Percentiles rank a stretch among this genome's conserved stretches.
phyloP scores from a whole-genome alignment of 2,113 vertebrate species.

The Cephalopterus ornatus region DNA sequence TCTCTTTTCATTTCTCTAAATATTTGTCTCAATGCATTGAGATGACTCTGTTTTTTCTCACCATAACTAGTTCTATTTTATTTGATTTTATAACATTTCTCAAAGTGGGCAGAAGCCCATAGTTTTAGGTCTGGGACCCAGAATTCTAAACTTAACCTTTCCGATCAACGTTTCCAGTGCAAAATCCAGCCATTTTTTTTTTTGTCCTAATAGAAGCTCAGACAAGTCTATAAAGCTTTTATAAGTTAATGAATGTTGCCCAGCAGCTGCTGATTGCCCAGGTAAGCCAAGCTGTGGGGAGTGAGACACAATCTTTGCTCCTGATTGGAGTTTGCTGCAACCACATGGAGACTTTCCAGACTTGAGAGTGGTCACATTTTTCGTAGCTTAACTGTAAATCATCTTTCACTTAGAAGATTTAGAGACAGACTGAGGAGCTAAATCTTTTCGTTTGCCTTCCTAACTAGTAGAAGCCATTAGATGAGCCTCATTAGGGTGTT shows the following conservation, averaged over 20 bases:
- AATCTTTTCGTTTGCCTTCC: conserved; percentile 83
- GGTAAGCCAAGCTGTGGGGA: conserved; percentile 1
- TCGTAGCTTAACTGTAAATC: conserved; percentile 88
- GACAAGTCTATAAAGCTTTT: conserved; percentile 56
- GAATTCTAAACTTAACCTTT: neutral
- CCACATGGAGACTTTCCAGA: conserved; percentile 73
- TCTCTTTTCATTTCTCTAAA: neutral
- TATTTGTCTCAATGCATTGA: neutral
- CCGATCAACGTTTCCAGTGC: neutral
- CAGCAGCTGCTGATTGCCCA: conserved; percentile 45
- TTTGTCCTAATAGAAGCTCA: neutral
- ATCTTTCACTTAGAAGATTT: conserved; percentile 86
- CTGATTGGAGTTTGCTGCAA: conserved; percentile 69
- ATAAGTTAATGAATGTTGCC: conserved; percentile 72
- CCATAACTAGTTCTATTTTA: neutral
- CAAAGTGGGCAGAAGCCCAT: neutral
- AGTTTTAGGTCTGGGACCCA: neutral
- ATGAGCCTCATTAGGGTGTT: conserved; percentile 72
- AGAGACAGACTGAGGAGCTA: conserved; percentile 79
- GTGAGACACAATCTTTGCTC: neutral
- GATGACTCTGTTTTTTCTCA: neutral
- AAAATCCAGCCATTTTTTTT: neutral
- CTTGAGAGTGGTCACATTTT: conserved; percentile 79
- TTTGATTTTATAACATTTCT: neutral
- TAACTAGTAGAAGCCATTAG: conserved; percentile 76